These are phyloP conservation scores for Prunella fulvescens DNA, from an alignment of 2,113 vertebrate species.

Conservation along the genomic window DNA sequence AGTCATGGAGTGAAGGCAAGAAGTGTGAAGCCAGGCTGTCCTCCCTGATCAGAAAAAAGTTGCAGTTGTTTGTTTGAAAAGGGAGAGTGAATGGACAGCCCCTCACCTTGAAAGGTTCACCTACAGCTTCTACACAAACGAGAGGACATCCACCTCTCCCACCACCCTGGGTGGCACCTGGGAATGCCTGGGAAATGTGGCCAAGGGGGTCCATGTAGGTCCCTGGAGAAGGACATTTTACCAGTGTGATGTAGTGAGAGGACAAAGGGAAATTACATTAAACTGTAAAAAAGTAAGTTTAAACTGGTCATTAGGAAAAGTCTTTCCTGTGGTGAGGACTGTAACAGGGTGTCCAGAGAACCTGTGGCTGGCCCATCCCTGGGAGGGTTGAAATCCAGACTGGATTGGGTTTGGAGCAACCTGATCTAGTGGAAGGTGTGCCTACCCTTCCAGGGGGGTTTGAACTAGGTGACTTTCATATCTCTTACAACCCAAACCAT, in stretches of 20 bases:
- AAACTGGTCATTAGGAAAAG: background rate
- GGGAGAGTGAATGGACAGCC: background rate
- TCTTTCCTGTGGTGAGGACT: background rate
- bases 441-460: background rate
- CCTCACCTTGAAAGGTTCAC: background rate
- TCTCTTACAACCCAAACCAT: background rate
- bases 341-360: background rate
- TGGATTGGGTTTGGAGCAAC: background rate
- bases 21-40: background rate
- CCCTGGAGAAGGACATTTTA: background rate
- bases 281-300: background rate
- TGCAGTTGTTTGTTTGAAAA: background rate
- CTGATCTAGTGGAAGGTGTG: background rate
- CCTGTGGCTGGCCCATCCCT: background rate
- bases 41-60: background rate
- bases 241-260: background rate
- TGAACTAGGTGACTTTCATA: too few species aligned
- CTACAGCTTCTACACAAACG: background rate
- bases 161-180: too few species aligned
- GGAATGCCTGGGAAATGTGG: background rate
- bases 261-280: background rate
- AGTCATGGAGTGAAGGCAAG: background rate
- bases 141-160: accelerated
- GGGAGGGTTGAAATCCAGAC: background rate
- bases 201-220: background rate